These are phyloP conservation scores for Itoplectis maculator DNA, from an alignment of 2,888 invertebrate species.

Conservation along the genomic window DNA sequence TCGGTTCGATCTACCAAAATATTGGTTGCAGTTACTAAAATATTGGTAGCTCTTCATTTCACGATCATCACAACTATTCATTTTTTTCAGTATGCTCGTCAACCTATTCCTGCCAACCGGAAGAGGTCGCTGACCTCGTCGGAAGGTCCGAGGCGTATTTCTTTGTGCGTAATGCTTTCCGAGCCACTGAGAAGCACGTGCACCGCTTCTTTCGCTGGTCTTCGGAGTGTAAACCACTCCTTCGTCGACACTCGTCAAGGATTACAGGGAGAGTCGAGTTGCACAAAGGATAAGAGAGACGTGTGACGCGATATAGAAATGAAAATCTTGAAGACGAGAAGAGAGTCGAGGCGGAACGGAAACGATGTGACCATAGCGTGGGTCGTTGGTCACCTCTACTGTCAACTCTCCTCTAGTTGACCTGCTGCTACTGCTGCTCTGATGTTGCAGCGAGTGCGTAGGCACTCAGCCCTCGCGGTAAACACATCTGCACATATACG, in stretches of 20 bases:
- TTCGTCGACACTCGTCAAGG: slow-evolving; percentile 21
- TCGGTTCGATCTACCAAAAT: too few relatives aligned
- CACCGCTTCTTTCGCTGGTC: slow-evolving; percentile 23
- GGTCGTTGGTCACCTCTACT: slow-evolving; percentile 15
- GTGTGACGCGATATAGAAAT: slow-evolving; percentile 7
- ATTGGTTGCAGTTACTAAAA: too few relatives aligned
- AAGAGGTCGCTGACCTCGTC: slow-evolving; percentile 40
- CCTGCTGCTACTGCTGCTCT: slow-evolving; percentile 13
- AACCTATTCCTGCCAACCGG: neutral
- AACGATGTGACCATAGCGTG: slow-evolving; percentile 45
- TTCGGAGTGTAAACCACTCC: slow-evolving; percentile 10
- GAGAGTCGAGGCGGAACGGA: slow-evolving; percentile 45
- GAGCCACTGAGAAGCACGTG: slow-evolving; percentile 62
- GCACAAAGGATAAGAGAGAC: slow-evolving; percentile 28
- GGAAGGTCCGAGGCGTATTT: slow-evolving; percentile 27
- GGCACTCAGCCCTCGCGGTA: slow-evolving; percentile 31
- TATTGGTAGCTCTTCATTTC: too few relatives aligned
- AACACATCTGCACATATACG: slow-evolving; percentile 19
- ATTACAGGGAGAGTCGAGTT: slow-evolving; percentile 32
- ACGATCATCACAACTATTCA: too few relatives aligned
- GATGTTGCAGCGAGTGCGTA: slow-evolving; percentile 18
- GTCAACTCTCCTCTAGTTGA: slow-evolving; percentile 26
- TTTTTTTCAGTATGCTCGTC: slow-evolving; percentile 1
- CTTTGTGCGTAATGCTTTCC: slow-evolving; percentile 62
- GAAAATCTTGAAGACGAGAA: slow-evolving; percentile 38